Evolutionary conservation across 2,797 vertebrate species (phyloP).

Genomic region (Channa striata): DNA sequence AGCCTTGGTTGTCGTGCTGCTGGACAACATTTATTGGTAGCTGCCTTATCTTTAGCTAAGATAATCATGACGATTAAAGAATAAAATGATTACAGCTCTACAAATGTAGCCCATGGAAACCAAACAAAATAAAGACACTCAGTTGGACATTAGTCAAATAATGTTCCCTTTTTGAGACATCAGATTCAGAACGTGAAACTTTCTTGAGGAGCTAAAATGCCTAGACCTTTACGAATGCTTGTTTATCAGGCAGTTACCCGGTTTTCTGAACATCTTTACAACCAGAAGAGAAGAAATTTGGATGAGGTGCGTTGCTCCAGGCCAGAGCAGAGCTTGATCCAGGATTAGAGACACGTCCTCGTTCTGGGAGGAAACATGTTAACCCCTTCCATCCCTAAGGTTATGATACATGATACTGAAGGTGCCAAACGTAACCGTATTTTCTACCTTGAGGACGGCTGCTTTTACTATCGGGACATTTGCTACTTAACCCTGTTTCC

Average conservation of each 20-base stretch:
- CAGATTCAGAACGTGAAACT: conserved; percentile 5
- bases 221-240: conserved; percentile 14
- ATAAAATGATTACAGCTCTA: conserved; percentile 38
- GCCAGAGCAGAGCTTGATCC: conserved; percentile 71
- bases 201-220: conserved; percentile 14
- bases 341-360: conserved; percentile 74
- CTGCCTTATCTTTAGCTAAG: conserved; percentile 20
- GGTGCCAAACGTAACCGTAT: conserved; percentile 68
- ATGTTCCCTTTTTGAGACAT: conserved; percentile 1
- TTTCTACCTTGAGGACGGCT: conserved; percentile 65
- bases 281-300: conserved; percentile 63
- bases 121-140: conserved; percentile 48
- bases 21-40: background rate
- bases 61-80: conserved; percentile 29
- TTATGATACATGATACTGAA: conserved; percentile 71
- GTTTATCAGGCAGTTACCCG: conserved; percentile 64
- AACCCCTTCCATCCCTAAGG: conserved; percentile 75
- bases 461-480: conserved; percentile 28
- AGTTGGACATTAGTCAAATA: background rate
- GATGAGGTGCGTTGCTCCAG: conserved; percentile 65
- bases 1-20: background rate
- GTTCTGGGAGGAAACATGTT: conserved; percentile 68
- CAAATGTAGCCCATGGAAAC: conserved; percentile 60
- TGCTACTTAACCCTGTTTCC: conserved; percentile 71
- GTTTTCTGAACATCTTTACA: conserved; percentile 65